Evolutionary conservation across 1,140 invertebrate species (phyloP).

Genomic region (Papilio polytes): DNA sequence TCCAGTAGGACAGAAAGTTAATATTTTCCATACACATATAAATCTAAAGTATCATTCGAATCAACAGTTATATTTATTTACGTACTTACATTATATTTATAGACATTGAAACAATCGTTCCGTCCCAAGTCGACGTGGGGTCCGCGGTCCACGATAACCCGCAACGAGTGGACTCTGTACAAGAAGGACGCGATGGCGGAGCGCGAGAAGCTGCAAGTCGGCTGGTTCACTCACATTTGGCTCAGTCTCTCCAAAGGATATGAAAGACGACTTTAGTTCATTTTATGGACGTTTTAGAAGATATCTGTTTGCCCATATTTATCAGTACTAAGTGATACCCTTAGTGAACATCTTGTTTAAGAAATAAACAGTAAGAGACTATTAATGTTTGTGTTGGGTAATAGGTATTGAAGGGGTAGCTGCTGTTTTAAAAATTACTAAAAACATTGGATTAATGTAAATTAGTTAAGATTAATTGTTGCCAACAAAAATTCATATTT

Average conservation of each 20-base stretch:
- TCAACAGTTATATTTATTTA: neutral
- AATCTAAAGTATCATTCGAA: no score
- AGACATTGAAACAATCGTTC: conserved; percentile 83
- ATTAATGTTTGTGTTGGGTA: neutral
- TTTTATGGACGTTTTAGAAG: neutral
- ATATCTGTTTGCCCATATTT: neutral
- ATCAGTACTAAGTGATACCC: no score
- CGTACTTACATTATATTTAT: conserved; percentile 44
- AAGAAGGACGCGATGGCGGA: conserved; percentile 74
- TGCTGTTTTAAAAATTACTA: neutral
- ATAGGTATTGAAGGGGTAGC: neutral
- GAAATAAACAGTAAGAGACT: neutral
- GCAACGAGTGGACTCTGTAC: conserved; percentile 84
- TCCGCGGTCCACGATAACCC: conserved; percentile 82
- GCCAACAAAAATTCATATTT: neutral
- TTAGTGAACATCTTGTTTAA: neutral
- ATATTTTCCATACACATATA: neutral
- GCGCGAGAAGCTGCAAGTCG: conserved; percentile 43
- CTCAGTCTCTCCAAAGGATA: conserved; percentile 60
- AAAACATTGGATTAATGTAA: neutral
- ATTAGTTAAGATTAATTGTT: neutral
- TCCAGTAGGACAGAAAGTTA: no score
- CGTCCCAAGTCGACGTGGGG: conserved; percentile 85
- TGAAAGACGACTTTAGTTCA: conserved; percentile 9
- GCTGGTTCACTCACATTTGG: conserved; percentile 55